These are phyloP conservation scores for Corvus hawaiiensis DNA, from an alignment of 2,113 vertebrate genomes.

Conservation along the genomic window DNA sequence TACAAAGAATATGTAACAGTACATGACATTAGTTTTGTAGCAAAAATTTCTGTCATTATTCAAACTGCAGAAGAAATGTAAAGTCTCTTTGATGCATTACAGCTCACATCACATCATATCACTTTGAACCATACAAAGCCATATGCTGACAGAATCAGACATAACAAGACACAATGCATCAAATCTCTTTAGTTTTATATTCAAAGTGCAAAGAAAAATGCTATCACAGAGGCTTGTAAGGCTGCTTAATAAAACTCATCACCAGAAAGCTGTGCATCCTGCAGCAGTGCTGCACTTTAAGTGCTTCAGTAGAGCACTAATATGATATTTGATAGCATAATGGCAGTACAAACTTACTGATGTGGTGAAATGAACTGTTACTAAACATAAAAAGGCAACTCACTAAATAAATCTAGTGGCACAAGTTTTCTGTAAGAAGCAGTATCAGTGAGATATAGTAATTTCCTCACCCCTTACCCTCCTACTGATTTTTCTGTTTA, in stretches of 20 bases:
- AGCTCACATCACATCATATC: constrained; percentile 25
- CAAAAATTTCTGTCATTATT: constrained; percentile 34
- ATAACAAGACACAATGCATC: constrained; percentile 43
- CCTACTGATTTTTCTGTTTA: constrained; percentile 23
- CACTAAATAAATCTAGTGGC: constrained; percentile 11
- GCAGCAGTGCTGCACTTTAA: not conserved
- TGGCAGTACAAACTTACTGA: not conserved
- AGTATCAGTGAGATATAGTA: not conserved
- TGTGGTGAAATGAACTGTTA: not conserved
- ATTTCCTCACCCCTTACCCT: not conserved
- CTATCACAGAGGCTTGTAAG: not conserved
- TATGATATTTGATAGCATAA: constrained; percentile 8
- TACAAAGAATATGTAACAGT: constrained; percentile 1
- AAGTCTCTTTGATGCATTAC: constrained; percentile 28
- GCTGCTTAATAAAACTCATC: constrained; percentile 20
- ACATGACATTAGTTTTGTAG: not conserved
- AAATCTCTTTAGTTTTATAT: constrained; percentile 40
- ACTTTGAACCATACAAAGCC: constrained; percentile 18
- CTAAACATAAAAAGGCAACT: constrained; percentile 21
- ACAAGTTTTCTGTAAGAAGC: not conserved
- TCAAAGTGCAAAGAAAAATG: constrained; percentile 24
- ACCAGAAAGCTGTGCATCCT: not conserved
- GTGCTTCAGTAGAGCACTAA: not conserved
- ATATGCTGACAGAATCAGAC: constrained; percentile 5
- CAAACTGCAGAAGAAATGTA: constrained; percentile 17